Conservation (phyloP, 2,888 invertebrate species). For the Myopa testacea region DNA sequence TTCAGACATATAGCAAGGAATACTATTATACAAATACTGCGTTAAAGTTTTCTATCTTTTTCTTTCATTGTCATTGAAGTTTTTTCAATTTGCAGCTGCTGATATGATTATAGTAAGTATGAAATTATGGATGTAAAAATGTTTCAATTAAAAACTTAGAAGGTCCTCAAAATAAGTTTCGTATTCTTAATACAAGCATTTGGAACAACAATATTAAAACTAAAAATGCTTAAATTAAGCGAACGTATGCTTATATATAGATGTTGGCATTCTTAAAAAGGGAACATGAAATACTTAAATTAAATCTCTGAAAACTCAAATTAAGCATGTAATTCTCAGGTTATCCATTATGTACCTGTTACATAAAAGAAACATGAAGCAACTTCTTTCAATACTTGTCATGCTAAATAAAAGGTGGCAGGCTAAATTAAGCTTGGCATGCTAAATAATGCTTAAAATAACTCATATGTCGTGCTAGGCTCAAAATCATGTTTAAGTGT, state of each 20-base stretch:
- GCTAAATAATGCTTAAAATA: neutral
- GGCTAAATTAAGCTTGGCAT: too few species aligned
- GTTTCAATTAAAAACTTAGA: neutral
- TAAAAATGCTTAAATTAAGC: neutral
- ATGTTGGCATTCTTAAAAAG: neutral
- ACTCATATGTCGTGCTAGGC: too few species aligned
- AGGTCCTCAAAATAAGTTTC: too few species aligned
- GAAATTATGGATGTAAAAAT: neutral
- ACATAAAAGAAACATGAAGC: neutral
- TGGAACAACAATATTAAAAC: too few species aligned
- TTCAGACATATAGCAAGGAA: too few species aligned
- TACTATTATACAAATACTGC: too few species aligned
- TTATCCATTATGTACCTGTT: neutral
- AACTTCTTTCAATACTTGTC: neutral
- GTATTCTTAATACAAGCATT: too few species aligned
- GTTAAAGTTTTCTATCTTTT: neutral
- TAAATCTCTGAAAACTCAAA: constrained; percentile 1
- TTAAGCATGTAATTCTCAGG: neutral
- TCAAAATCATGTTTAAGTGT: too few species aligned
- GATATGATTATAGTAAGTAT: neutral
- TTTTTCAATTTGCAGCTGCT: neutral
- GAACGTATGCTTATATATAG: neutral
- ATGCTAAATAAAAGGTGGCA: neutral
- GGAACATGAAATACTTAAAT: neutral
- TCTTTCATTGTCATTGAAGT: neutral